Evolutionary conservation across 2,888 invertebrate genomes (phyloP), one percentile per base, ranked within the genome.

Genomic region (Beris morrisii): DNA sequence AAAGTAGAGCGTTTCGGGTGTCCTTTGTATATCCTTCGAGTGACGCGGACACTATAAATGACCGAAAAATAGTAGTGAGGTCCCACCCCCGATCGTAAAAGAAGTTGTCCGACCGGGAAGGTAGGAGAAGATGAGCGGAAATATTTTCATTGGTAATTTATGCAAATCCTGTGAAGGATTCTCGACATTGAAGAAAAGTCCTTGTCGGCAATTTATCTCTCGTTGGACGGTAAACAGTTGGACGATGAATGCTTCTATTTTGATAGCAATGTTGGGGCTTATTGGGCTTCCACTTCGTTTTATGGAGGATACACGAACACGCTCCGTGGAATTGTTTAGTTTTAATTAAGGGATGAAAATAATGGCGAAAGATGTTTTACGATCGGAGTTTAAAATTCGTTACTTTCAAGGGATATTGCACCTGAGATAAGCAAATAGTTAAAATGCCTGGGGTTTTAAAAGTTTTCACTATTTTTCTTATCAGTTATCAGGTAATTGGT

Each of bases 81-180:
- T 52, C 48, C 13, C 13, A 48, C 13, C 13, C 1, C 12, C 15
- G 13, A 15, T 48, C 13, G 48, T 7, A 44, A 44, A 44, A 12
- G 12, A 11, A 48, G 6, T 48, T n/a, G 48, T 11, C 22, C 22
- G 22, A 22, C 13, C 48, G 15, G 12, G 48, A 48, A 13, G 15
- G 31, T 28, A 13, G 52, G 13, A 2, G 9, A 52, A 52, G 15
- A 52, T 38, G 38, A 38, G 38, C 3, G 38, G 9, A 38, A 52
- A 52, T 52, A 28, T 52, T 46, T n/a, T 58, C 22, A 28, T 46
- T 58, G 57, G 30, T 45, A 58, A 58, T 58, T 58, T 58, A 58
- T 58, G 57, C 46, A 58, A 58, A 58, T 58, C 57, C 57, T 30
- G 13, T 45, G 44, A 45, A 58, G 46, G 57, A 58, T 28, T 58